Evolutionary conservation across 2,113 vertebrate genomes (phyloP).

Genomic region (Atlantisia rogersi): DNA sequence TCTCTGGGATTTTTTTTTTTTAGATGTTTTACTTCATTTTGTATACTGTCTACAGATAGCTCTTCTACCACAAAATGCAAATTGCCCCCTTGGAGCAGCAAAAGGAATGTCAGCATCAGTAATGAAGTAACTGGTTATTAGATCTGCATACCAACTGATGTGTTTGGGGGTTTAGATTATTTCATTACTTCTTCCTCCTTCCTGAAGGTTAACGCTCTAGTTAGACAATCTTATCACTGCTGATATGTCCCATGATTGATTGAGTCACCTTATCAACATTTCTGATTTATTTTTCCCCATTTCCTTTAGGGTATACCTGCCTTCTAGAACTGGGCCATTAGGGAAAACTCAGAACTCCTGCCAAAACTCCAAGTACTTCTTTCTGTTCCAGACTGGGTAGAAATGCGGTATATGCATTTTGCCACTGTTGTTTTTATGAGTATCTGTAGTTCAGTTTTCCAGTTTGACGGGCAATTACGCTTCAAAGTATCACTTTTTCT

Average conservation of each 20-base stretch:
- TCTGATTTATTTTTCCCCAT: not conserved
- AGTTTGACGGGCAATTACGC: not conserved
- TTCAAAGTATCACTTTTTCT: not conserved
- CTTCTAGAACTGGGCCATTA: not conserved
- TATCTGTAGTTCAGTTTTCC: not conserved
- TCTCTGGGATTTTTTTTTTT: not conserved
- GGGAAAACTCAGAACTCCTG: not conserved
- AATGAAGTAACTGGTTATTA: slow-evolving; percentile 17
- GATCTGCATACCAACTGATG: not conserved
- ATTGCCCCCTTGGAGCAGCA: not conserved
- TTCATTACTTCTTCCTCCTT: not conserved
- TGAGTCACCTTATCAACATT: not conserved
- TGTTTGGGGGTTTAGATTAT: not conserved
- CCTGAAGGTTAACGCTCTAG: not conserved
- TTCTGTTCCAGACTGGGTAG: not conserved
- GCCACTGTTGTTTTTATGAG: not conserved
- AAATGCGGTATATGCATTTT: not conserved
- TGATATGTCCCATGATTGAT: not conserved
- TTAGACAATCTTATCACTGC: not conserved
- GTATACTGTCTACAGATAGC: not conserved
- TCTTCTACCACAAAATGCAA: not conserved
- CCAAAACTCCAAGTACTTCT: not conserved
- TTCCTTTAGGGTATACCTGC: not conserved
- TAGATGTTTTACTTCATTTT: not conserved
- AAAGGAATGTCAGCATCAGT: not conserved